Evolutionary conservation across 2,888 invertebrate species (phyloP), one percentile per base, ranked within the genome.

Genomic region (Scaptomyza reducta): DNA sequence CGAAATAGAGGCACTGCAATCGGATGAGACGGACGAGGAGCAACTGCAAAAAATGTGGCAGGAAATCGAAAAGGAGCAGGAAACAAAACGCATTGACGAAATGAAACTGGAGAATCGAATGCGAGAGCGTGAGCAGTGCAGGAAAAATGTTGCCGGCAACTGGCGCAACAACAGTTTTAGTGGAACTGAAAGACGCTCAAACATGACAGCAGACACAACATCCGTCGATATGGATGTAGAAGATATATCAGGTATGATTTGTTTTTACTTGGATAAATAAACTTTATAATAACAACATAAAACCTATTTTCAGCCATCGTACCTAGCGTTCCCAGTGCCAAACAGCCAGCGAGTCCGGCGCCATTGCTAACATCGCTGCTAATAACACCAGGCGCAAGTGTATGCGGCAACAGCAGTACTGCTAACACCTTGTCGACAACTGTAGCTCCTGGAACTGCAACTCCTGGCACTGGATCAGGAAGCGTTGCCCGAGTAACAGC

Each of bases 311-410:
- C 25, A 77, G 77, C 46, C 11, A 27, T 27, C 11, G 22, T 1
- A 6, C 13, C 33, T 10, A 10, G 47, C 27, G 16, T 68, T 45
- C 31, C 16, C 55, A 87, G 77, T 92, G 5, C 40, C 68, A 77
- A 73, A 47, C 72, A 50, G 22, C 93, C 93, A 63, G 92, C 94
- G 3, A 94, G 94, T 0, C 93, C 95, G 0, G 95, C 95, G 0
- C 97, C 97, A 0, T 92, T 97, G 44, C 92, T 97, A 47, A 97
- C 97, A 9, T 97, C 97, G 46, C 92, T 97, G 38, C 92, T 97
- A 6, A 96, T 97, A 90, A 95, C 95, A 45, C 84, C 89, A 3
- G 77, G 80, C 4, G 59, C 88, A 11, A 74, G 33, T 61, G 50
- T 14, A 38, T 14, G 14, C 14, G 29, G 73, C 4, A 16, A 7